These are phyloP conservation scores for Epirrita christyi DNA, from an alignment of 2,888 invertebrate genomes.

Conservation along the genomic window DNA sequence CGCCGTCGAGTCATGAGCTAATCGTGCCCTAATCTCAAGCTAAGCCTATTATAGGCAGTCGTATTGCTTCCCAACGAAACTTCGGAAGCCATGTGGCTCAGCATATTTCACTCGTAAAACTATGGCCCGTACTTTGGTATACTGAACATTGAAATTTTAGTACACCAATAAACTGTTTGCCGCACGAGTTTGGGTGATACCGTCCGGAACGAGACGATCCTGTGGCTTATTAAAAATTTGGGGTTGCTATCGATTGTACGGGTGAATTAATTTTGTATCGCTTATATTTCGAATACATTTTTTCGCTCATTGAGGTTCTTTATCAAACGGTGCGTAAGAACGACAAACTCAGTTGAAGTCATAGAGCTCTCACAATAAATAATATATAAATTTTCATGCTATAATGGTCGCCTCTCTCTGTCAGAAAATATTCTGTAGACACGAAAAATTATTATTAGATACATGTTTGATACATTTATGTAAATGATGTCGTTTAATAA, in stretches of 20 bases:
- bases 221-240: slow-evolving; percentile 47
- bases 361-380: too few species aligned
- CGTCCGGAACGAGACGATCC: slow-evolving; percentile 41
- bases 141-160: slow-evolving; percentile 78
- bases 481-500: neutral
- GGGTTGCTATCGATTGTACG: slow-evolving; percentile 39
- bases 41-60: slow-evolving; percentile 83
- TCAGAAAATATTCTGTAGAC: too few species aligned
- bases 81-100: slow-evolving; percentile 80
- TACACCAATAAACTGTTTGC: slow-evolving; percentile 64
- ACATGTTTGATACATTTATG: neutral
- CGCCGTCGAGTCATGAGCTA: slow-evolving; percentile 73
- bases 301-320: neutral
- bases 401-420: too few species aligned
- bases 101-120: slow-evolving; percentile 79
- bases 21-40: slow-evolving; percentile 81
- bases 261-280: slow-evolving; percentile 37
- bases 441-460: too few species aligned
- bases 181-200: slow-evolving; percentile 58
- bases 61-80: slow-evolving; percentile 83
- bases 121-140: slow-evolving; percentile 65
- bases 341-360: too few species aligned
- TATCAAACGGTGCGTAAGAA: too few species aligned
- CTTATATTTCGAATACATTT: slow-evolving; percentile 7
- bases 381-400: too few species aligned